Conservation (phyloP, 1,140 invertebrate species). For the Drosophila lini region DNA sequence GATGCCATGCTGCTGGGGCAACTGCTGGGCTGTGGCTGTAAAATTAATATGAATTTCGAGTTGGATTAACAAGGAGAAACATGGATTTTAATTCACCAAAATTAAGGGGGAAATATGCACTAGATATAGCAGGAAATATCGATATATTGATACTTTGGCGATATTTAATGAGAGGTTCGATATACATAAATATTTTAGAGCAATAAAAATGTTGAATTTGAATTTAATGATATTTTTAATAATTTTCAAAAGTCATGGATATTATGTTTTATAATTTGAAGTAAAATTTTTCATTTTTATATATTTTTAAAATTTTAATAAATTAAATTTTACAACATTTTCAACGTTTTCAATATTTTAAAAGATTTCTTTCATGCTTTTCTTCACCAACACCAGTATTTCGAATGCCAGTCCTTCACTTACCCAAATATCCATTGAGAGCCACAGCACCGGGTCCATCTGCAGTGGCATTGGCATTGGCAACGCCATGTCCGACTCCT, state of each 20-base stretch:
- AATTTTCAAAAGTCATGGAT: too few species aligned
- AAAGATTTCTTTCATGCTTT: too few species aligned
- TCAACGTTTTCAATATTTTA: too few species aligned
- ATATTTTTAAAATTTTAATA: too few species aligned
- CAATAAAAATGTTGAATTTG: too few species aligned
- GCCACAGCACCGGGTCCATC: constrained; percentile 24
- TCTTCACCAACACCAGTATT: neutral
- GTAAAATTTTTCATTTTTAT: too few species aligned
- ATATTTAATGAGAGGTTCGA: too few species aligned
- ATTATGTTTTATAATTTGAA: too few species aligned
- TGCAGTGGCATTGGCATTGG: constrained; percentile 14
- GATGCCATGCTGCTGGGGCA: constrained; percentile 85
- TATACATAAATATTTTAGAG: too few species aligned
- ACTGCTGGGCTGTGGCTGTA: constrained; percentile 67
- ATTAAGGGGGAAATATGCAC: neutral
- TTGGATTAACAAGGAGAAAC: neutral
- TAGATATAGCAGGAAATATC: neutral
- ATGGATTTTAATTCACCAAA: too few species aligned
- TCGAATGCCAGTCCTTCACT: neutral
- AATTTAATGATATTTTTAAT: too few species aligned
- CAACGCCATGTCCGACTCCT: constrained; percentile 16
- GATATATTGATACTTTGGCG: neutral
- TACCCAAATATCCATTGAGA: constrained; percentile 53
- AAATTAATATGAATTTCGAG: constrained; percentile 4
- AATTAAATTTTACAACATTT: too few species aligned